phyloP scores from a whole-genome alignment of 2,113 vertebrate genomes.

The Plecturocebus donacophilus region DNA sequence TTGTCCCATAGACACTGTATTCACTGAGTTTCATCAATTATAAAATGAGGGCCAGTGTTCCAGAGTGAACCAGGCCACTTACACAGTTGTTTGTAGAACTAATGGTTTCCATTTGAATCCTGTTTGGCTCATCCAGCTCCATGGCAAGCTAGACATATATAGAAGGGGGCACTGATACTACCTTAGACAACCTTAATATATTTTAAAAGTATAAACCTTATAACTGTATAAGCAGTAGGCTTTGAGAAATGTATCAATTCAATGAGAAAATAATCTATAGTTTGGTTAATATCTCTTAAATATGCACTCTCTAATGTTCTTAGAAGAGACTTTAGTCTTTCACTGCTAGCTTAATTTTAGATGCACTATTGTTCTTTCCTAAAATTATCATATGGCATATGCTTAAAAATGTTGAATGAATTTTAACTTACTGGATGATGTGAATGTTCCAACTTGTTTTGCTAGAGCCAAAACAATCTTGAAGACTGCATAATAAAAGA shows the following conservation, averaged over 20 bases:
- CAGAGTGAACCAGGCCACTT: neutral
- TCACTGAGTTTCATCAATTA: neutral
- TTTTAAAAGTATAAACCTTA: neutral
- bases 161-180: neutral
- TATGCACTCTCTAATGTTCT: neutral
- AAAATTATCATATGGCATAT: neutral
- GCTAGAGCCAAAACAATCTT: neutral
- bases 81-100: neutral
- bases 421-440: neutral
- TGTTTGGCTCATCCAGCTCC: neutral
- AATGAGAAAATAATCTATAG: neutral
- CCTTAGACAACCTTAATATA: neutral
- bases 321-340: neutral
- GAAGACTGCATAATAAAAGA: neutral
- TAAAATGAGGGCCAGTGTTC: neutral
- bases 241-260: neutral
- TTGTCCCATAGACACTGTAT: neutral
- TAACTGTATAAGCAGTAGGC: neutral
- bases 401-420: conserved; percentile 27
- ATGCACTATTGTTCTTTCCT: neutral
- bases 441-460: neutral
- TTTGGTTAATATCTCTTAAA: neutral
- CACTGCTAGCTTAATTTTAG: neutral
- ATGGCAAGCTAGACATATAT: neutral
- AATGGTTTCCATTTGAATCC: neutral